Evolutionary conservation across 2,113 vertebrate species (phyloP), one percentile per base, ranked within the genome.

Genomic region (Jacana jacana): DNA sequence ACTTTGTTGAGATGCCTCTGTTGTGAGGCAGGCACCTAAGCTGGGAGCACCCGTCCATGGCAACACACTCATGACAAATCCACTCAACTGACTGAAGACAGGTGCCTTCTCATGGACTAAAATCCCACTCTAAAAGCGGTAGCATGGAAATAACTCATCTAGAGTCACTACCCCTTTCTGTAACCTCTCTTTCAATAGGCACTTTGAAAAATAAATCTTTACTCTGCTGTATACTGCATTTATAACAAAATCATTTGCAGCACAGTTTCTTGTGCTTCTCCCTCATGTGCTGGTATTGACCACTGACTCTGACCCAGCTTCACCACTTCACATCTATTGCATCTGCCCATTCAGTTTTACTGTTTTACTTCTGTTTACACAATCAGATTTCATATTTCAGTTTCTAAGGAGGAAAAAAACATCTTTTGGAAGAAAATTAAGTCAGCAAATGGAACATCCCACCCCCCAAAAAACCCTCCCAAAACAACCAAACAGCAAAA

Each of bases 41-140:
- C n/a, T 54, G 14, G 9, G 25, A 71, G 19, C 0, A 2, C 0
- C 37, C 35, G 37, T 11, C 40, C 60, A 24, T 5, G 31, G 40
- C 49, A 54, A 51, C 0, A 5, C 2, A 33, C 15, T 55, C 49
- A 23, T 3, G 14, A 65, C 1, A 37, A 33, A 15, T 57, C 20
- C 35, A 52, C 28, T 52, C 20, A 51, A 6, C 3, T 24, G n/a
- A 57, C 60, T 44, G 25, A 57, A 69, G 19, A 52, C 1, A 54
- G 22, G 6, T 13, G 54, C 13, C 64, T 80, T 76, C 19, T 64
- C 17, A 33, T 4, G 8, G 27, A 42, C 44, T 42, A 35, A 79
- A 92, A 90, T 42, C 27, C 20, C 30, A 13, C 8, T 69, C 11
- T 10, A 35, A 10, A 85, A 46, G 25, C 5, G 11, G 10, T 25